Base-by-base conservation (phyloP, 2,888 invertebrate genomes). In the Monoplex corrugatus region DNA sequence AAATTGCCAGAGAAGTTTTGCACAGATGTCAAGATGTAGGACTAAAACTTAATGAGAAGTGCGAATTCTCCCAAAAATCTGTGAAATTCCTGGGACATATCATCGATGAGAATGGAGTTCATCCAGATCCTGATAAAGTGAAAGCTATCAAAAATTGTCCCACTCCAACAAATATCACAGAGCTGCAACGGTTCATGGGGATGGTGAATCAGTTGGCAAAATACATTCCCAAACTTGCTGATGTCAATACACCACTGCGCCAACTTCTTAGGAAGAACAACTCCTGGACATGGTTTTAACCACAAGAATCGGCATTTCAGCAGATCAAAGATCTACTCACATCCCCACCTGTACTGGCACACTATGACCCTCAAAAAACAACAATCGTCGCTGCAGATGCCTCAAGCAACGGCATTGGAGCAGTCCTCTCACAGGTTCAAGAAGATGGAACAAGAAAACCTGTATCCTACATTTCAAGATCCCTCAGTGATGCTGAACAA, bases 11-110 rank as follows among this genome's bases (percentile, higher is more conserved):
- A 8, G 68, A 44, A 16, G 91, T 91, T 1, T 80, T 90, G 2
- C 13, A 89, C 28, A 63, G 75, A 10, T 38, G 91, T 2, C 50
- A 90, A 86, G 87, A 88, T 19, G 87, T 90, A 32, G 90, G 91
- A 13, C 78, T 92, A 16, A 91, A 90, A 8, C 89, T 92, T 92
- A 91, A 91, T 75, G 84, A 92, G n/a, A 93, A 78, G 45, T 78
- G 78, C 45, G 28, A 43, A 45, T 87, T 87, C 86, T 72, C 57
- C 32, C 32, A 75, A 35, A 75, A 16, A 23, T 75, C 75, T 16
- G 38, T 35, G 13, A 75, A 35, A 38, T 92, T 89, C 86, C 82
- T 82, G 1, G 82, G 43, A n/a, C 82, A 82, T 35, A 82, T 82
- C 43, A 43, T 82, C 23, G 82, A 82, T 28, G 16, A 35, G 8